A percentile compares a stretch with the other conserved stretches of the same genome.
phyloP scores from a whole-genome alignment of 2,113 vertebrate species.

The Pterocles burchelli region DNA sequence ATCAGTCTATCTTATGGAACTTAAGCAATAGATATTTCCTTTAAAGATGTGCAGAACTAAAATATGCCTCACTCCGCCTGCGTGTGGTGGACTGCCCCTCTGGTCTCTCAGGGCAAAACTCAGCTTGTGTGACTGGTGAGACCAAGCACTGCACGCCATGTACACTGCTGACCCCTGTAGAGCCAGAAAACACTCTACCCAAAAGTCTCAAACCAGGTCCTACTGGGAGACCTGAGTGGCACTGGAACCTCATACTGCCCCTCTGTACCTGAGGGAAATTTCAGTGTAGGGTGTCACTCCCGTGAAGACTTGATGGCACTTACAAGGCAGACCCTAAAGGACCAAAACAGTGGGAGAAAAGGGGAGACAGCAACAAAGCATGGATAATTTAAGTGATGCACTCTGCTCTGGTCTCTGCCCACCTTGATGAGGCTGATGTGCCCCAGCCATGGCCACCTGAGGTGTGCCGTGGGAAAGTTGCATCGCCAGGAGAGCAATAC shows the following conservation, averaged over 20 bases:
- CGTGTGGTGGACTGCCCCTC: fast-evolving
- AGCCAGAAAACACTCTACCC: not conserved
- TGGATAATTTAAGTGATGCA: not conserved
- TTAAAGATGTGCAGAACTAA: not conserved
- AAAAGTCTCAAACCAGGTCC: not conserved
- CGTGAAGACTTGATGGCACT: not conserved
- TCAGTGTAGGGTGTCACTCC: not conserved
- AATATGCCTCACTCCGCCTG: not conserved
- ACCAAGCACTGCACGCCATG: fast-evolving
- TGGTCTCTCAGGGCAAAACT: not conserved
- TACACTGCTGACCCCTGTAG: not conserved
- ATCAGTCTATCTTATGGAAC: not conserved
- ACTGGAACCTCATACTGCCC: not conserved
- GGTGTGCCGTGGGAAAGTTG: not conserved
- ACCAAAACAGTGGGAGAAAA: not conserved
- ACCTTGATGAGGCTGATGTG: no score
- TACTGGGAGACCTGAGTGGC: not conserved
- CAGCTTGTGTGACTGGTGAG: not conserved
- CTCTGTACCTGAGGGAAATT: not conserved
- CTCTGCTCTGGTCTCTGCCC: fast-evolving
- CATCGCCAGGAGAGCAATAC: fast-evolving
- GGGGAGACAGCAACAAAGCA: not conserved
- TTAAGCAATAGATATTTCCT: not conserved
- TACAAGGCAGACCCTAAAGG: not conserved
- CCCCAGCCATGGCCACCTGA: fast-evolving